Evolutionary conservation across 2,797 vertebrate species (phyloP).

Genomic region (Acanthis flammea): DNA sequence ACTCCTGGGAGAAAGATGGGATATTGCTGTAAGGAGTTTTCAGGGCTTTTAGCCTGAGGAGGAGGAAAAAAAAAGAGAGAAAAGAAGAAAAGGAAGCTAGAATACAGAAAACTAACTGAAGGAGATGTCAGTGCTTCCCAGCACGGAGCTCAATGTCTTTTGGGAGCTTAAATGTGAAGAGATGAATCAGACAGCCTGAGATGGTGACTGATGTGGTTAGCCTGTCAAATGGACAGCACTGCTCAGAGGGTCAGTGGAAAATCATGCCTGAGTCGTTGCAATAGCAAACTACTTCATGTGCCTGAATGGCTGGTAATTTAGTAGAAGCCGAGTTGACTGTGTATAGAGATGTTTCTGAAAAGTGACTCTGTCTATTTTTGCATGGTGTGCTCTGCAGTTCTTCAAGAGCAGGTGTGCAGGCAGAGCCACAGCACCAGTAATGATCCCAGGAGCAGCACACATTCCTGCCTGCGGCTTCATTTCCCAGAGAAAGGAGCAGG

Average conservation of each 20-base stretch:
- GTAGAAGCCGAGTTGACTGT: background rate
- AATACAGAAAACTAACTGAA: background rate
- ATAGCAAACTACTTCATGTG: background rate
- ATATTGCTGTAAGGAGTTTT: background rate
- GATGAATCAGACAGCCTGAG: conserved; percentile 28
- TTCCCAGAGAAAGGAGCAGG: background rate
- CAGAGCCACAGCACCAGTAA: background rate
- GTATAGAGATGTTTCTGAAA: background rate
- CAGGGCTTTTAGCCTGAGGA: background rate
- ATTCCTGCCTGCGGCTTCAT: background rate
- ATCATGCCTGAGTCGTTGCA: conserved; percentile 5
- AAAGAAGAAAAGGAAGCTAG: background rate
- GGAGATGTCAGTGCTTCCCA: background rate
- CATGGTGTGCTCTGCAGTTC: background rate
- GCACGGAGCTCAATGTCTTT: background rate
- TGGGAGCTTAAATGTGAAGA: conserved; percentile 14
- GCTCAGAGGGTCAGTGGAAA: background rate
- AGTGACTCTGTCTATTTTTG: background rate
- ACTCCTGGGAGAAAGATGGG: background rate
- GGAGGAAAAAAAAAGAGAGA: background rate
- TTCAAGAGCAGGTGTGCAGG: background rate
- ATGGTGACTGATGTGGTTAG: conserved; percentile 48
- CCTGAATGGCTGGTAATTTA: conserved; percentile 33
- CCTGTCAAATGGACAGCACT: conserved; percentile 19
- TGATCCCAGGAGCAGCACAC: background rate